phyloP scores from a whole-genome alignment of 2,888 invertebrate genomes.

The Acrobasis suavella region DNA sequence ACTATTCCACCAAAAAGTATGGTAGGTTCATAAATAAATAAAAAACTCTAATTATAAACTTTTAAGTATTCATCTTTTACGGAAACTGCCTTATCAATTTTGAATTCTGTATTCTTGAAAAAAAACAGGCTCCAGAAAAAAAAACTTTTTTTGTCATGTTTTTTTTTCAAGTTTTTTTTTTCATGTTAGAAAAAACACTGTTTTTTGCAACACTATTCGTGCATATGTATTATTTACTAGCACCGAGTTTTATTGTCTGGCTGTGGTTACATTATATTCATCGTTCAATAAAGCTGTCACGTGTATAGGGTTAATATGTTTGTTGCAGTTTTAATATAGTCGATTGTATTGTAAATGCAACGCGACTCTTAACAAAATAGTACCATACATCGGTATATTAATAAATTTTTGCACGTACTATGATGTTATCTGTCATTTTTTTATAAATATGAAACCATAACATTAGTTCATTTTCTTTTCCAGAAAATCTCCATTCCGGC shows the following conservation, averaged over 20 bases:
- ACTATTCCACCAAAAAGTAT: no score
- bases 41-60: no score
- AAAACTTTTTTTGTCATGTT: no score
- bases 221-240: constrained; percentile 18
- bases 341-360: not conserved
- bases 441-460: constrained; percentile 15
- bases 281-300: constrained; percentile 20
- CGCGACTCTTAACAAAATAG: not conserved
- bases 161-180: no score
- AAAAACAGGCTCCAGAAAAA: no score
- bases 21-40: no score
- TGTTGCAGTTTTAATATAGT: not conserved
- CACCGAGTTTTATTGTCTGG: constrained; percentile 4
- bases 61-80: no score
- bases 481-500: constrained; percentile 91
- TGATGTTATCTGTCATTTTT: no score
- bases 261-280: constrained; percentile 14
- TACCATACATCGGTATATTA: not conserved
- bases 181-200: no score
- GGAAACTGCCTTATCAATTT: no score
- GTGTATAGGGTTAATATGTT: constrained; percentile 8
- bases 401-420: not conserved
- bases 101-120: no score
- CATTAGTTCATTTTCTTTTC: constrained; percentile 52
- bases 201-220: constrained; percentile 25